Percentiles rank a stretch among this genome's conserved stretches.
These are phyloP conservation scores for Martes martes DNA, from an alignment of 2,113 vertebrate species.

Conservation along the genomic window DNA sequence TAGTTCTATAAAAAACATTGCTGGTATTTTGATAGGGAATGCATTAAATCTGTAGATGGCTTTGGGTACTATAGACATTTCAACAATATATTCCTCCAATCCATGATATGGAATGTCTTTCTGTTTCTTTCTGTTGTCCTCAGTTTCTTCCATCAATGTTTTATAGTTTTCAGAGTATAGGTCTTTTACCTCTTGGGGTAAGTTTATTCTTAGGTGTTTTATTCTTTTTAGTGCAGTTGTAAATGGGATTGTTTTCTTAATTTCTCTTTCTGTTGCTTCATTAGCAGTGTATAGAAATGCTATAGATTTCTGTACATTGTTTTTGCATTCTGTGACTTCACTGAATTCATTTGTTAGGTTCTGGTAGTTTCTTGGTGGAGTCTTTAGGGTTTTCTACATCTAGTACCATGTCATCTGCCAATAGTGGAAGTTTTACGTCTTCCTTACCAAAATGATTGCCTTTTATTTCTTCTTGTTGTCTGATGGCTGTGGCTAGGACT, in stretches of 20 bases:
- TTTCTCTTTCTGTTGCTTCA: neutral
- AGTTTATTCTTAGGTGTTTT: neutral
- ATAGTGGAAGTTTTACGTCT: neutral
- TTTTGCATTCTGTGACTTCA: neutral
- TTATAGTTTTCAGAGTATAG: neutral
- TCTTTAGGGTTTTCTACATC: neutral
- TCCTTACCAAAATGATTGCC: neutral
- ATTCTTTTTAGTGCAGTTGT: neutral
- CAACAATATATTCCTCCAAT: neutral
- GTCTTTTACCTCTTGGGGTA: neutral
- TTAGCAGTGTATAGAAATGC: neutral
- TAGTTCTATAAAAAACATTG: neutral
- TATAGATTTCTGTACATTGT: neutral
- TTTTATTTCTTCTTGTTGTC: neutral
- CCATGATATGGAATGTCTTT: neutral
- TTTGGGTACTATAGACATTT: neutral
- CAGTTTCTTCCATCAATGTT: neutral
- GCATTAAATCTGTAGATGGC: neutral
- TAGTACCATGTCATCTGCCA: neutral
- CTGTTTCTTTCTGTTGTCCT: neutral
- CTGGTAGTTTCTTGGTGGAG: neutral
- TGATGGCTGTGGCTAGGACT: neutral
- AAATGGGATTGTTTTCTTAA: neutral
- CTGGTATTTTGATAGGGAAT: neutral
- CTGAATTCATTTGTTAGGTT: neutral